phyloP scores from a whole-genome alignment of 2,113 vertebrate species.

The Eudyptes chrysolophus region DNA sequence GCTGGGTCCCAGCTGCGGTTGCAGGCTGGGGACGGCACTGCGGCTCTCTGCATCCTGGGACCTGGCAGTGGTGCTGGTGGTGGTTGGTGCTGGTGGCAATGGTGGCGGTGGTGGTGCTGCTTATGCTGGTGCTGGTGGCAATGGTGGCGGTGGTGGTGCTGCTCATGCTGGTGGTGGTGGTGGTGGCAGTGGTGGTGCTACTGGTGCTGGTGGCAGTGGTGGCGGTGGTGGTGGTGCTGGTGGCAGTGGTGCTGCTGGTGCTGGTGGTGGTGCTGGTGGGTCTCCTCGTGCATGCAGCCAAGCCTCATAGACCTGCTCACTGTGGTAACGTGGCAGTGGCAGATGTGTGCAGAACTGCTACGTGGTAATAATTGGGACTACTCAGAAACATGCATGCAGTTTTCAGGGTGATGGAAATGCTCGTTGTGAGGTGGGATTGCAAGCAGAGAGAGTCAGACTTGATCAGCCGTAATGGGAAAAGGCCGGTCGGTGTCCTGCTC shows the following conservation, averaged over 20 bases:
- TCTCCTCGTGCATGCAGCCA: rapidly evolving
- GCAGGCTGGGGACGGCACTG: background rate
- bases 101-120: background rate
- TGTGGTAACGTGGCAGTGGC: rapidly evolving
- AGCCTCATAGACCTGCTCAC: background rate
- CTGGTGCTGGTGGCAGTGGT: background rate
- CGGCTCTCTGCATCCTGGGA: background rate
- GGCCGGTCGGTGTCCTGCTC: background rate
- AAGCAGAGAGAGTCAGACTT: background rate
- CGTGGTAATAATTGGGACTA: background rate
- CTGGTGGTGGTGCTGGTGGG: background rate
- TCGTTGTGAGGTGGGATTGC: background rate
- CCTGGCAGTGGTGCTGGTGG: background rate
- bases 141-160: background rate
- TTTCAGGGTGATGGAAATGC: background rate
- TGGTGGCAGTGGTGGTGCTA: background rate
- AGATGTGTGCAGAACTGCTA: background rate
- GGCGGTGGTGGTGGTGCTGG: background rate
- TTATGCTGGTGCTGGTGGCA: background rate
- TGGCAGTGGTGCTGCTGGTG: background rate
- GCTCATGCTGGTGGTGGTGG: no score
- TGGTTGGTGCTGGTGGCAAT: background rate
- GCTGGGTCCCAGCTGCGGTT: background rate
- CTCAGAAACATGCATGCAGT: background rate
- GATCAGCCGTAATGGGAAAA: background rate